These are phyloP conservation scores for Nomada lathburiana DNA, from an alignment of 2,888 invertebrate genomes.

Conservation along the genomic window DNA sequence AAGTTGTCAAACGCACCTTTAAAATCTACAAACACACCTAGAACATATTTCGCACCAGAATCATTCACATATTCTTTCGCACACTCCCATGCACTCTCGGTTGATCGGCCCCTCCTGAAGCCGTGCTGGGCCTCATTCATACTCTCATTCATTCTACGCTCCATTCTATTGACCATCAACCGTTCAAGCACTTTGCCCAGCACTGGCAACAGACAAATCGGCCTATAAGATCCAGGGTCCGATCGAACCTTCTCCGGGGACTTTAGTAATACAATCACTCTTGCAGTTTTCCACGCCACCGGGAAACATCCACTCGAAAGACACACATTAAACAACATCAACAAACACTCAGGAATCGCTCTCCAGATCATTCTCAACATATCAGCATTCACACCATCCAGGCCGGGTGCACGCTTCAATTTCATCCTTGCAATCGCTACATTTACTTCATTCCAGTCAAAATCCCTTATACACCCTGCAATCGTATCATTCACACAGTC, in stretches of 20 bases:
- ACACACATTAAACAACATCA: neutral
- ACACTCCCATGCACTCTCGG: slow-evolving; percentile 22
- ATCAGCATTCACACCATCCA: too few species aligned
- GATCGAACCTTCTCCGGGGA: neutral
- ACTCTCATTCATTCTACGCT: neutral
- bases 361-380: too few species aligned
- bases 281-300: neutral
- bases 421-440: neutral
- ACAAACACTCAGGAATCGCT: neutral
- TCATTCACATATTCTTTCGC: slow-evolving; percentile 2
- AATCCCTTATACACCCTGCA: neutral
- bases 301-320: neutral
- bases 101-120: slow-evolving; percentile 9
- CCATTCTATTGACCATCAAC: slow-evolving; percentile 9
- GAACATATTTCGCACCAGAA: neutral
- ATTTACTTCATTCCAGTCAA: slow-evolving; percentile 7
- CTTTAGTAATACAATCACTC: neutral
- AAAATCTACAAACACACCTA: slow-evolving; percentile 11
- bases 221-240: slow-evolving; percentile 19
- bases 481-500: neutral
- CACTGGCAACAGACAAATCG: slow-evolving; percentile 14
- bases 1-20: slow-evolving; percentile 15
- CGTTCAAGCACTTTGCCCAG: slow-evolving; percentile 15
- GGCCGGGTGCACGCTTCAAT: neutral
- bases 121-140: slow-evolving; percentile 14